Percentiles rank a stretch among this genome's conserved stretches.
Conservation (phyloP, 2,797 vertebrate species). For the Scolopax bukidnonensis region DNA sequence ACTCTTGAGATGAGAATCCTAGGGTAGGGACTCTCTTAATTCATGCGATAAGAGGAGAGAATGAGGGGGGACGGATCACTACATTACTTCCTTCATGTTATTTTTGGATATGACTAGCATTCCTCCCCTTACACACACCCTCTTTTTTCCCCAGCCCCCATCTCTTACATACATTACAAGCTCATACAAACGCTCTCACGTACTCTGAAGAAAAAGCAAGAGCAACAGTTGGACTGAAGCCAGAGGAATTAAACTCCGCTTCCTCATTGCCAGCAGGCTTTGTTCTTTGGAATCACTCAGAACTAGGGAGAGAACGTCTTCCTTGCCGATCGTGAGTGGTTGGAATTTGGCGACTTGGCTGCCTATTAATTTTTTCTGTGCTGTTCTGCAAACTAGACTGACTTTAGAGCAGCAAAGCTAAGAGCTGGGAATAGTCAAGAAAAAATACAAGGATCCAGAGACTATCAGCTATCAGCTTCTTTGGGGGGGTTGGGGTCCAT, state of each 20-base stretch:
- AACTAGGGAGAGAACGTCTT: constrained; percentile 56
- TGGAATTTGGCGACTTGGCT: constrained; percentile 45
- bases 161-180: constrained; percentile 33
- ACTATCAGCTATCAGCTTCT: neutral
- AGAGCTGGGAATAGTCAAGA: neutral
- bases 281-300: constrained; percentile 66
- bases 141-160: constrained; percentile 64
- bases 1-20: neutral
- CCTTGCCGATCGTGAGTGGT: neutral
- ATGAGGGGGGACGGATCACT: constrained; percentile 36
- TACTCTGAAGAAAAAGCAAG: constrained; percentile 50
- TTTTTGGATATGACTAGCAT: constrained; percentile 76
- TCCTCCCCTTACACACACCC: constrained; percentile 76
- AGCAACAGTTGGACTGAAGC: constrained; percentile 57
- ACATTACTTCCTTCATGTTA: constrained; percentile 53
- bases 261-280: constrained; percentile 71
- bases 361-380: neutral
- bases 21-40: neutral
- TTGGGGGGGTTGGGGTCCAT: neutral
- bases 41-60: neutral
- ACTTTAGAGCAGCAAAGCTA: neutral
- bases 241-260: constrained; percentile 63
- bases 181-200: constrained; percentile 54
- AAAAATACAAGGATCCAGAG: neutral
- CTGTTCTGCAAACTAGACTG: constrained; percentile 7